Percentiles rank a stretch among this genome's conserved stretches.
Evolutionary conservation across 1,140 invertebrate genomes (phyloP).

Genomic region (Melanaphis sacchari): DNA sequence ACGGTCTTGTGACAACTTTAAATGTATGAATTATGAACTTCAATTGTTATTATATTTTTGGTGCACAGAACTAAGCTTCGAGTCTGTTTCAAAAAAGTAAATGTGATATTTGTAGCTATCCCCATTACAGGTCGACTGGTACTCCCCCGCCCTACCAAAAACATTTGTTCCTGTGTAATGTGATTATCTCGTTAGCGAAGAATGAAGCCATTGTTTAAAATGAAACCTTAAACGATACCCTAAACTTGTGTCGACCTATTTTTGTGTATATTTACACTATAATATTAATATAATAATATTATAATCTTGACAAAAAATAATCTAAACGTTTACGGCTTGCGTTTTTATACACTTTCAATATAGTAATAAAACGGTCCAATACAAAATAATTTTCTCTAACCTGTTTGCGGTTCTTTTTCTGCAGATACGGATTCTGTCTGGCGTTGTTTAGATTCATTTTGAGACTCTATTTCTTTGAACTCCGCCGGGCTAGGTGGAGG

Average conservation of each 20-base stretch:
- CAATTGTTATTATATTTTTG: background rate
- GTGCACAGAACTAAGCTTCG: background rate
- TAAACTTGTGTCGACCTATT: slow-evolving; percentile 49
- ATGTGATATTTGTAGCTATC: slow-evolving; percentile 23
- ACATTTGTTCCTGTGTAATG: slow-evolving; percentile 31
- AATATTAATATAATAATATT: slow-evolving; percentile 9
- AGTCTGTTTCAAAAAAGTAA: slow-evolving; percentile 30
- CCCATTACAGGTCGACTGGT: background rate
- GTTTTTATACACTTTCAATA: slow-evolving; percentile 20
- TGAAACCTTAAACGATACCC: slow-evolving; percentile 50
- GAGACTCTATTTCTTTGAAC: slow-evolving; percentile 63
- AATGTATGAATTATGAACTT: background rate
- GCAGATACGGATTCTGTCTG: background rate
- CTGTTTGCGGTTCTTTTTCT: background rate
- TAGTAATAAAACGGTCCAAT: background rate
- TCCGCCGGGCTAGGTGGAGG: slow-evolving; percentile 68
- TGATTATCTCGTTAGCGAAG: slow-evolving; percentile 49
- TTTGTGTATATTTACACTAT: background rate
- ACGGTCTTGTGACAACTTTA: background rate
- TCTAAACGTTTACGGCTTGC: slow-evolving; percentile 13
- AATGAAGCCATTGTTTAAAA: slow-evolving; percentile 50
- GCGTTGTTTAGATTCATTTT: slow-evolving; percentile 52
- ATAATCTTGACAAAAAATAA: background rate
- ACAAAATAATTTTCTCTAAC: slow-evolving; percentile 27
- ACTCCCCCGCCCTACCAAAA: background rate